phyloP scores from a whole-genome alignment of 1,140 invertebrate genomes.

The Steinernema feltiae region DNA sequence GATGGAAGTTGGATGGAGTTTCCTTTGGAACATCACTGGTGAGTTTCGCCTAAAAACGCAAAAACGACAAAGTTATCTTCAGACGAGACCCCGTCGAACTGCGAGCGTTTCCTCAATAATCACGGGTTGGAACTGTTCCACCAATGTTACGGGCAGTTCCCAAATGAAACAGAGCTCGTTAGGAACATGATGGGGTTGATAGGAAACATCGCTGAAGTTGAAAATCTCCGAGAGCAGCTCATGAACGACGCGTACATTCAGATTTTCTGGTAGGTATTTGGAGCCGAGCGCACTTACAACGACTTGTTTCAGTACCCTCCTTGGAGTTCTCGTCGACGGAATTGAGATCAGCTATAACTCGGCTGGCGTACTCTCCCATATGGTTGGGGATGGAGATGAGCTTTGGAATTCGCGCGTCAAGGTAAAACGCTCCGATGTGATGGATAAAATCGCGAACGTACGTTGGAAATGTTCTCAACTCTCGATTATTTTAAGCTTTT shows the following conservation, averaged over 20 bases:
- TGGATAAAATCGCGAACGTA: slow-evolving; percentile 67
- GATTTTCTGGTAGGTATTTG: slow-evolving; percentile 69
- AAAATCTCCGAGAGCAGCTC: slow-evolving; percentile 71
- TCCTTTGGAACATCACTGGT: slow-evolving; percentile 85
- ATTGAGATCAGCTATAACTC: slow-evolving; percentile 97
- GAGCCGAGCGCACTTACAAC: background rate
- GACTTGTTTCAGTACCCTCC: slow-evolving; percentile 65
- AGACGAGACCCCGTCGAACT: slow-evolving; percentile 55
- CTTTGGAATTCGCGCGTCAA: slow-evolving; percentile 72
- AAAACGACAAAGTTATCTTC: slow-evolving; percentile 29
- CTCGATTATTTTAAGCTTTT: slow-evolving; percentile 33
- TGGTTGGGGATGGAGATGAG: slow-evolving; percentile 80
- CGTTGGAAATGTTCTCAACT: background rate
- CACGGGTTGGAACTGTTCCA: slow-evolving; percentile 46
- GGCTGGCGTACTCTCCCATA: slow-evolving; percentile 86
- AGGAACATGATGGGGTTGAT: slow-evolving; percentile 65
- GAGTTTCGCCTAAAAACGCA: slow-evolving; percentile 12
- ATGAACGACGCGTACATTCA: slow-evolving; percentile 77
- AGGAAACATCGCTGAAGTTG: slow-evolving; percentile 91
- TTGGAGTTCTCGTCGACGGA: slow-evolving; percentile 78
- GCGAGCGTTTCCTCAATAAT: slow-evolving; percentile 47
- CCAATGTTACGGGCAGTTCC: slow-evolving; percentile 45
- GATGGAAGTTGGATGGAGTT: slow-evolving; percentile 93
- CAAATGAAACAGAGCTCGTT: slow-evolving; percentile 44
- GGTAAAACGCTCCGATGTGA: slow-evolving; percentile 68